Base-by-base conservation (phyloP, 2,797 vertebrate species). In the Betta splendens region DNA sequence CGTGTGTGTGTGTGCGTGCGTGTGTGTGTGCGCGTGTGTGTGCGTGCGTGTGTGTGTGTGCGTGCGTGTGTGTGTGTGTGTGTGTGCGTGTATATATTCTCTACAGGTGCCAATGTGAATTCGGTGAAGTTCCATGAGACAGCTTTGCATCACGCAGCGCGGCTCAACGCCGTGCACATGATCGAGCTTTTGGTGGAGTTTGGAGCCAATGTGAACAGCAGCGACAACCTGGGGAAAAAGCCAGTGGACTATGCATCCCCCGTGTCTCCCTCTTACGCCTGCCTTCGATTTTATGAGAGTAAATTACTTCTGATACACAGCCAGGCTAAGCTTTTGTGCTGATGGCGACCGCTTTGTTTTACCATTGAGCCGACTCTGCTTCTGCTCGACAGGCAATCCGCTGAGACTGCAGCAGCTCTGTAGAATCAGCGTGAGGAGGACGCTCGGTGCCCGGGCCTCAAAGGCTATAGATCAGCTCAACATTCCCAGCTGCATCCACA, bases 101-200 rank as follows among this genome's bases (percentile, higher is more conserved):
- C 45, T 10, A 6, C 80, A 97, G 95, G 96, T 26, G 95, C 95
- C 53, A 91, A 92, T 0, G 95, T 98, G 79, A 97, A 98, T 0
- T 95, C 94, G 0, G 84, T 91, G 0, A 95, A 92, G 61, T 94
- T 98, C 21, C 95, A 98, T 0, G 94, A 97, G 86, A 97, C 94
- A 0, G 94, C 95, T 0, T 84, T 98, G n/a, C 96, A 98, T 64
- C 94, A 94, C 0, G 95, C 95, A 0, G 95, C 95, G 1, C 93
- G 92, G 36, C 90, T 81, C 8, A 79, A 84, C 22, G 92, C 88
- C 0, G 87, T 79, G 0, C 94, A 94, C 33, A 80, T 95, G 81
- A 92, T 96, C 0, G 87, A 94, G 81, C 86, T 95, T 86, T 80
- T 98, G 70, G 76, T 97, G 25, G 90, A 94, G 32, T 98, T 95